Base-by-base conservation (phyloP, 1,140 invertebrate species). In the Drosophila sechellia region DNA sequence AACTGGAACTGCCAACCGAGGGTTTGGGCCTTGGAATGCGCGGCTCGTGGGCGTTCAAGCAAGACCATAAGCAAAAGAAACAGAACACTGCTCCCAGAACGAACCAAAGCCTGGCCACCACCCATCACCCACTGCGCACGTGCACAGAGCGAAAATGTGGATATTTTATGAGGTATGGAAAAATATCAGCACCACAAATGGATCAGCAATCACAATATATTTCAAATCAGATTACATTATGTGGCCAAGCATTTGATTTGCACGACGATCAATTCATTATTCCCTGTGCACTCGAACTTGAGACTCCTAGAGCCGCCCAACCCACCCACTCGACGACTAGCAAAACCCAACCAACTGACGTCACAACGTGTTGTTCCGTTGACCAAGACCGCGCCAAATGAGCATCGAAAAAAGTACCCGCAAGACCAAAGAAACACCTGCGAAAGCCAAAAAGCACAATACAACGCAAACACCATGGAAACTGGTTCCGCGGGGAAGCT, bases 401-500 rank as follows among this genome's bases (percentile, higher is more conserved):
- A 50, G 70, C 46, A 68, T 40, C 22, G 39, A 45, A 58, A 76
- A 76, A 53, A 59, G 17, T 58, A 76, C 49, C 69, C 69, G 27
- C 61, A 72, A 69, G 50, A 53, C 15, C 42, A 42, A 45, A 20
- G 11, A 56, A 69, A 77, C 74, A 76, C 72, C 72, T 77, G 74
- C 63, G 49, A 31, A 10, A 37, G 20, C 15, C 34, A 40, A 52
- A 73, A 74, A 72, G 22, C 57, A 11, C 50, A 15, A 8, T 27
- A 46, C 35, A 31, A 20, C 17, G 20, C 34, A 70, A 70, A 31
- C 71, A 74, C 70, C 72, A 53, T 57, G 12, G 46, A 58, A 76
- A 76, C 72, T 76, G 72, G 72, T 76, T 76, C 37, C 53, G 35
- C 22, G 65, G 66, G 69, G 69, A 59, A 70, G 66, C 69, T 72